phyloP scores from a whole-genome alignment of 1,140 invertebrate genomes.

The Pogonomyrmex barbatus region DNA sequence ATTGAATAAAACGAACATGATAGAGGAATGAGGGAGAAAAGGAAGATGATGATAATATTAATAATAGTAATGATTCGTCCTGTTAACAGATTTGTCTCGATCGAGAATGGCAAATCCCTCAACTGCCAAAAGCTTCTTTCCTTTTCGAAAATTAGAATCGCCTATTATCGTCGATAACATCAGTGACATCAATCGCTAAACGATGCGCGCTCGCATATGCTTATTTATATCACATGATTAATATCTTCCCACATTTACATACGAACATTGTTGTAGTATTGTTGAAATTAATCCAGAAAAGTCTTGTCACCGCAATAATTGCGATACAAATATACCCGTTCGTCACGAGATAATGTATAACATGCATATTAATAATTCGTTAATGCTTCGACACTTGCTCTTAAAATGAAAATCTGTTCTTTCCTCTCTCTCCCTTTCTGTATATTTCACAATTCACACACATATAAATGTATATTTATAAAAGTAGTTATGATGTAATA shows the following conservation, averaged over 20 bases:
- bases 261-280: constrained; percentile 36
- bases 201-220: constrained; percentile 3
- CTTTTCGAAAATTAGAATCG: constrained; percentile 38
- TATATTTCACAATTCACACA: constrained; percentile 64
- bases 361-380: constrained; percentile 13
- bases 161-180: constrained; percentile 1
- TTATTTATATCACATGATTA: constrained; percentile 51
- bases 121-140: neutral
- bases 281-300: constrained; percentile 64
- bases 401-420: constrained; percentile 25
- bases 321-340: constrained; percentile 15
- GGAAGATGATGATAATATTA: constrained; percentile 13
- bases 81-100: neutral
- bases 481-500: constrained; percentile 69
- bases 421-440: neutral
- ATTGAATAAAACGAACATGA: constrained; percentile 27
- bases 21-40: neutral
- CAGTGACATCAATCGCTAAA: constrained; percentile 15
- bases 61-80: constrained; percentile 25
- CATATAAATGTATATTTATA: constrained; percentile 74
- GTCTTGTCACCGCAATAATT: constrained; percentile 49
- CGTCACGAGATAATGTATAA: neutral
- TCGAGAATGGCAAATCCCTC: constrained; percentile 32
- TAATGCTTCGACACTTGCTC: constrained; percentile 30
- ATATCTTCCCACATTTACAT: constrained; percentile 39